Evolutionary conservation across 2,797 vertebrate genomes (phyloP), one percentile per base, ranked within the genome.

Genomic region (Sebastes wilsoni): DNA sequence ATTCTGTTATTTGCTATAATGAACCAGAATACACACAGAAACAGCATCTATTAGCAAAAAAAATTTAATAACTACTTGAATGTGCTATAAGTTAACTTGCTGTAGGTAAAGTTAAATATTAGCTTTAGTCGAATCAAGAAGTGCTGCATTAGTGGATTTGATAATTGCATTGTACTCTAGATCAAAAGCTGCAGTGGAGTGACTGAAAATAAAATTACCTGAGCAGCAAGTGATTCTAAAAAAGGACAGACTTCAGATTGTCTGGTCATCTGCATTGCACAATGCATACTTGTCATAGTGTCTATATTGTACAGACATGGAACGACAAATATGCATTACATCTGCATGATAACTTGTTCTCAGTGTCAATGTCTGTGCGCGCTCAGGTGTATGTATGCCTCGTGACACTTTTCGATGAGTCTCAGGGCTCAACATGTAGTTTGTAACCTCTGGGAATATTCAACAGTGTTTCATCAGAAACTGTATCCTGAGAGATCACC

Each of bases 391-490:
- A 42, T 7, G 16, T 66, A 60, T 18, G 25, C 65, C 46, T 67
- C 1, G 8, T 64, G 94, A 89, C 94, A 94, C 90, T 0, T 49
- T 20, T 69, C 32, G 20, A 58, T 58, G 38, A 42, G 80, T 86
- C 86, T 92, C 92, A 61, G 64, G 79, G 86, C 85, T 94, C 91
- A 78, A 72, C 84, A 65, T 73, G 87, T 61, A 77, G 67, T 38
- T 60, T 80, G 3, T 80, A 67, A 65, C 92, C 90, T 84, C 68
- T 72, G 93, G 94, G 88, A 90, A 70, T 60, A 25, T 72, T 80
- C 60, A 56, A 6, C 55, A 7, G 70, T 74, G 84, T 95, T 95
- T 94, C 93, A 93, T 95, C 93, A 95, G 89, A 89, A 83, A 56
- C 32, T 30, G 18, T 65, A 86, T 92, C 92, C 90, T 86, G 66